phyloP scores from a whole-genome alignment of 2,888 invertebrate genomes.

The Eretmocerus hayati region DNA sequence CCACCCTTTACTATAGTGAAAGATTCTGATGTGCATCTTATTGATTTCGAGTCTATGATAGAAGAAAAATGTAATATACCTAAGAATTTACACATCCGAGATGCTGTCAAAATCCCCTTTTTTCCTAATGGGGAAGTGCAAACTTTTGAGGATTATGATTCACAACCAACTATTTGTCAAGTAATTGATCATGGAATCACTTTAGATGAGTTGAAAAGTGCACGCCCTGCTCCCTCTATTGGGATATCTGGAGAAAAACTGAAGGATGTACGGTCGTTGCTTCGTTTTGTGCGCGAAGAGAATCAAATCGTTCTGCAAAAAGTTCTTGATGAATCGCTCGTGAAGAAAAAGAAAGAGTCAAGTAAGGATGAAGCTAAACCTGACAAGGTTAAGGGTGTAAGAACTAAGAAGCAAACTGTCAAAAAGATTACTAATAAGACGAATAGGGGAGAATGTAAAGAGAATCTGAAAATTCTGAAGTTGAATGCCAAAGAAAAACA shows the following conservation, averaged over 20 bases:
- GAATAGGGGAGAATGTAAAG: too few species aligned
- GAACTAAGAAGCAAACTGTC: too few species aligned
- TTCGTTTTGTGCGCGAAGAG: too few species aligned
- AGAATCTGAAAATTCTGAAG: too few species aligned
- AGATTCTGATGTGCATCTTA: slow-evolving; percentile 5
- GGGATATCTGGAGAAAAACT: slow-evolving; percentile 4
- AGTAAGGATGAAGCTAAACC: too few species aligned
- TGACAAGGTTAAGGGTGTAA: too few species aligned
- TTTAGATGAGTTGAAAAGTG: slow-evolving; percentile 5
- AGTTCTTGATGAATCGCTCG: too few species aligned
- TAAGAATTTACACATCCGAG: slow-evolving; percentile 14
- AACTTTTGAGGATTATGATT: slow-evolving; percentile 9
- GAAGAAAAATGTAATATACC: slow-evolving; percentile 1
- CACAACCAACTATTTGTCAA: slow-evolving; percentile 4
- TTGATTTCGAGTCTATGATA: slow-evolving; percentile 12
- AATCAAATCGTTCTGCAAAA: too few species aligned
- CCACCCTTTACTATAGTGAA: slow-evolving; percentile 12
- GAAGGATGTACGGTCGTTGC: too few species aligned
- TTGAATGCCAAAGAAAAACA: too few species aligned
- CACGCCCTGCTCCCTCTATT: slow-evolving; percentile 1
- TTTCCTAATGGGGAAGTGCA: slow-evolving; percentile 11
- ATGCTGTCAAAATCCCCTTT: slow-evolving; percentile 13
- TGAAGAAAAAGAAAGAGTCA: too few species aligned
- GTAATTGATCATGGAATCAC: not conserved
- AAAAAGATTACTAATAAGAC: too few species aligned